A percentile compares a stretch with the other conserved stretches of the same genome.
Conservation (phyloP, 2,888 invertebrate genomes). For the Meteorus cinctellus region DNA sequence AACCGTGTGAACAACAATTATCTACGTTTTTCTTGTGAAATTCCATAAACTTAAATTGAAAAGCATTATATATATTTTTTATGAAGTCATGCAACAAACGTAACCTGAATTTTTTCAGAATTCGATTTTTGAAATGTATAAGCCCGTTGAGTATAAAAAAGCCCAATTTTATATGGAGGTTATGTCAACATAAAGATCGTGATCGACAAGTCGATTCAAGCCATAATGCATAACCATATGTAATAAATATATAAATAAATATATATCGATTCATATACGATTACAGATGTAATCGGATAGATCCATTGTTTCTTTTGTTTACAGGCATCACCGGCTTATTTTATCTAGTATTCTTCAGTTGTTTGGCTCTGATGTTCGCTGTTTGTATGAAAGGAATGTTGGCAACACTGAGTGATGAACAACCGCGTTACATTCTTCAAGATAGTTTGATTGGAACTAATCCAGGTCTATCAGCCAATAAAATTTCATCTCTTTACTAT, state of each 20-base stretch:
- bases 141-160: too few relatives aligned
- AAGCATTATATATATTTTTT: too few relatives aligned
- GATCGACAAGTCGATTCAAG: background rate
- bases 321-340: conserved; percentile 88
- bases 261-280: background rate
- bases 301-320: conserved; percentile 56
- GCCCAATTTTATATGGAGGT: too few relatives aligned
- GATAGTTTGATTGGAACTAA: conserved; percentile 86
- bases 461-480: conserved; percentile 75
- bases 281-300: background rate
- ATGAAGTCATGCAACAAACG: too few relatives aligned
- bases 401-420: conserved; percentile 79
- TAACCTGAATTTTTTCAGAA: too few relatives aligned
- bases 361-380: conserved; percentile 87
- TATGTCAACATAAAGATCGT: too few relatives aligned
- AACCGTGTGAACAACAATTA: too few relatives aligned
- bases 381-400: conserved; percentile 90
- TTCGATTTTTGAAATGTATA: too few relatives aligned
- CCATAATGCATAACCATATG: background rate
- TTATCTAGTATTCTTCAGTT: conserved; percentile 90
- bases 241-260: background rate
- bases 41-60: too few relatives aligned
- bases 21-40: too few relatives aligned
- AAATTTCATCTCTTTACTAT: too few relatives aligned
- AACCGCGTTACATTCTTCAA: conserved; percentile 85